Percentiles rank a stretch among this genome's conserved stretches.
Evolutionary conservation across 2,888 invertebrate species (phyloP).

Genomic region (Vanessa cardui): DNA sequence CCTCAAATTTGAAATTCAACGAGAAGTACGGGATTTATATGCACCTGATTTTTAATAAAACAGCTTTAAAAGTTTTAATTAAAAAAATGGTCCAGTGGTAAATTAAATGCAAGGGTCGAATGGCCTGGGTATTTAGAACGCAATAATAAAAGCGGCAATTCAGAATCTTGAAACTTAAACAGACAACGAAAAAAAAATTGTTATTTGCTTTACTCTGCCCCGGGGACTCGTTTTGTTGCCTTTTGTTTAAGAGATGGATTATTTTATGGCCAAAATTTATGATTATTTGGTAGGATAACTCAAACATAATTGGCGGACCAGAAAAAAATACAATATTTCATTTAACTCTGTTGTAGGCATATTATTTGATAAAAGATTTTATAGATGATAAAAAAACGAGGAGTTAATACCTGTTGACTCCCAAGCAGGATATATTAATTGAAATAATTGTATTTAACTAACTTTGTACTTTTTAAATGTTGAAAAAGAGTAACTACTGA

Average conservation of each 20-base stretch:
- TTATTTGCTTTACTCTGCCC: slow-evolving; percentile 30
- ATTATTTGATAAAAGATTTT: too few species aligned
- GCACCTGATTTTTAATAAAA: slow-evolving; percentile 8
- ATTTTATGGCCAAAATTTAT: slow-evolving; percentile 22
- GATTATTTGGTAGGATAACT: slow-evolving; percentile 16
- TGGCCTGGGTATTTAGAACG: slow-evolving; percentile 33
- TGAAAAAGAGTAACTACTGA: too few species aligned
- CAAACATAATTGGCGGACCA: slow-evolving; percentile 17
- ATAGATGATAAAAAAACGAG: too few species aligned
- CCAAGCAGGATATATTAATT: too few species aligned
- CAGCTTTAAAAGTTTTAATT: neutral
- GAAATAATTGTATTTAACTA: too few species aligned
- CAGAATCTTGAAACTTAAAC: slow-evolving; percentile 35
- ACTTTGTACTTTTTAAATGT: too few species aligned
- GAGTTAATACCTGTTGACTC: too few species aligned
- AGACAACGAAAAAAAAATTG: slow-evolving; percentile 35
- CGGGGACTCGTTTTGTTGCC: slow-evolving; percentile 29
- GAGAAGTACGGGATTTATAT: neutral
- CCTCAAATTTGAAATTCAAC: neutral
- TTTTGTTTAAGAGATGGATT: slow-evolving; percentile 36
- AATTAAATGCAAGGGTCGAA: slow-evolving; percentile 18
- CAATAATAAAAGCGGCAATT: slow-evolving; percentile 38
- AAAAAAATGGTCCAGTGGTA: slow-evolving; percentile 17
- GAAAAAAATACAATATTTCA: neutral
- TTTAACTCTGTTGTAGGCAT: neutral